Evolutionary conservation across 2,888 invertebrate species (phyloP).

Genomic region (Lasioglossum figueresi): DNA sequence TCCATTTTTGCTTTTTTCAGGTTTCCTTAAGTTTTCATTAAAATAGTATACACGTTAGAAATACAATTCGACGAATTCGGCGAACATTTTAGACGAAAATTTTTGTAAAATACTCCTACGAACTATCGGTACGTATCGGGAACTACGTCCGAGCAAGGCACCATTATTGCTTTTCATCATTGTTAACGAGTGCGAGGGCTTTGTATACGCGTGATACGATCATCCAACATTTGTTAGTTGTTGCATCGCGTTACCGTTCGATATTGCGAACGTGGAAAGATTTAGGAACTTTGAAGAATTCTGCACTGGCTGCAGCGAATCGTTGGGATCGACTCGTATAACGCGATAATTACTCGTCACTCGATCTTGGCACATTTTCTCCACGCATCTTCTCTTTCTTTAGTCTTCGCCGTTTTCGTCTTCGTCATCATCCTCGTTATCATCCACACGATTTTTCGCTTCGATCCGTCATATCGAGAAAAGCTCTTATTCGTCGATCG

Average conservation of each 20-base stretch:
- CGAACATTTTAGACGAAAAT: slow-evolving; percentile 35
- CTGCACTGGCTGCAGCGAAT: background rate
- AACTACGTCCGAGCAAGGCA: slow-evolving; percentile 56
- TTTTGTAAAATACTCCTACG: slow-evolving; percentile 17
- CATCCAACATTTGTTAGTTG: slow-evolving; percentile 4
- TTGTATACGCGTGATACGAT: background rate
- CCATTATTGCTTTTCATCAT: slow-evolving; percentile 54
- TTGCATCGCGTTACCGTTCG: background rate
- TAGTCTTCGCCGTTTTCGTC: slow-evolving; percentile 29
- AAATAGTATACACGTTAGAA: slow-evolving; percentile 39
- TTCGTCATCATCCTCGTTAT: slow-evolving; percentile 38
- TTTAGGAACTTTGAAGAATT: slow-evolving; percentile 53
- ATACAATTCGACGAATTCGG: slow-evolving; percentile 58
- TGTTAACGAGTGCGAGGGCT: slow-evolving; percentile 18
- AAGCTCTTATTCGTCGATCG: background rate
- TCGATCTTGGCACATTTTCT: background rate
- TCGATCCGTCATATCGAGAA: slow-evolving; percentile 10
- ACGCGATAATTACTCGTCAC: slow-evolving; percentile 13
- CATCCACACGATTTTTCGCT: slow-evolving; percentile 4
- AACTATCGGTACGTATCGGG: slow-evolving; percentile 29
- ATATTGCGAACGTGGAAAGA: slow-evolving; percentile 20
- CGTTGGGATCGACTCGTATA: slow-evolving; percentile 1
- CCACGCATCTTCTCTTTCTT: background rate
- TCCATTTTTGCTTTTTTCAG: slow-evolving; percentile 21
- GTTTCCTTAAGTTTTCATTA: slow-evolving; percentile 17